These are phyloP conservation scores for Erythrocercus mccallii DNA, from an alignment of 2,113 vertebrate genomes.

Conservation along the genomic window DNA sequence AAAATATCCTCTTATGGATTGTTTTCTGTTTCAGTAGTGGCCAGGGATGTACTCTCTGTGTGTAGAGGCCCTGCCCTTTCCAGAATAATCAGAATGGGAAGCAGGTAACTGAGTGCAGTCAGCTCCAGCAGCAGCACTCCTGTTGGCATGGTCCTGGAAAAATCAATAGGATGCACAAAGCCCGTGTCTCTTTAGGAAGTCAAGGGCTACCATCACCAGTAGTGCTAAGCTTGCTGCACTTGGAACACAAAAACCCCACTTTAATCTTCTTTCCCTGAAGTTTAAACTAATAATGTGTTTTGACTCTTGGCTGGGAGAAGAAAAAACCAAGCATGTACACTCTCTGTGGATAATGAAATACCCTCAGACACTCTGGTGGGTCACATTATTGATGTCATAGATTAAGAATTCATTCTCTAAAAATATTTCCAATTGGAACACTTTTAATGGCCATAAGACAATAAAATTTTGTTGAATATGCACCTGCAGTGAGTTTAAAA, in stretches of 20 bases:
- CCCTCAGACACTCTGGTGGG: not conserved
- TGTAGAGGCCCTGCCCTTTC: not conserved
- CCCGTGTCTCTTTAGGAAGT: not conserved
- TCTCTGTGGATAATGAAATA: not conserved
- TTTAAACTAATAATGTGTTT: not conserved
- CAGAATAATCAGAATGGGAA: not conserved
- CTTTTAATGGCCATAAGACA: not conserved
- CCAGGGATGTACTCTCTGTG: not conserved
- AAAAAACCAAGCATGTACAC: not conserved
- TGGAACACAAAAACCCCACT: not conserved
- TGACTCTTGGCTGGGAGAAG: not conserved
- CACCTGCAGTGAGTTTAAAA: not conserved
- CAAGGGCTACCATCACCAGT: not conserved
- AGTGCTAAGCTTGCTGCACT: not conserved
- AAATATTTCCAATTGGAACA: constrained; percentile 1
- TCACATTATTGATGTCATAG: not conserved
- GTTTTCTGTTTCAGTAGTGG: not conserved
- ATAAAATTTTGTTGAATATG: not conserved
- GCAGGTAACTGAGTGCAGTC: not conserved
- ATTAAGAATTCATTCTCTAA: not conserved
- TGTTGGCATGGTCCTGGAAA: not conserved
- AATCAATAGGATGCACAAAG: not conserved
- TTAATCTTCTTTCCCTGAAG: not conserved
- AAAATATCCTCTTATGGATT: not conserved
- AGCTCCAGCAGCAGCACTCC: not conserved